These are phyloP conservation scores for Podarcis lilfordi DNA, from an alignment of 2,797 vertebrate species.

Conservation along the genomic window DNA sequence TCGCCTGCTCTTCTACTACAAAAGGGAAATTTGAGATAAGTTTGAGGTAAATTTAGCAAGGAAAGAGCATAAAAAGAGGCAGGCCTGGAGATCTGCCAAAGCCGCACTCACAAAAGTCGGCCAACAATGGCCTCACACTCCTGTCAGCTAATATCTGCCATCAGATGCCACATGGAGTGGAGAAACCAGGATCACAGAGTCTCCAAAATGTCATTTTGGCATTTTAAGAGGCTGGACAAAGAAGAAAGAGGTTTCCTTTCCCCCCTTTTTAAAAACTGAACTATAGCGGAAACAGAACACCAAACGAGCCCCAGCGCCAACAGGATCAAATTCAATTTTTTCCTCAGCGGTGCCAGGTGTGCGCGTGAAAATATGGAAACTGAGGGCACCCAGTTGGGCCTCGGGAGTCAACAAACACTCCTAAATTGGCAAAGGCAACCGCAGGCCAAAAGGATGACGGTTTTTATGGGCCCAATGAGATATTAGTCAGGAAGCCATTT, in stretches of 20 bases:
- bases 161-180: not conserved
- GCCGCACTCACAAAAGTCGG: not conserved
- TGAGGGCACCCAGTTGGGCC: not conserved
- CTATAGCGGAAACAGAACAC: not conserved
- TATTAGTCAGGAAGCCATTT: not conserved
- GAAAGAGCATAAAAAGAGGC: not conserved
- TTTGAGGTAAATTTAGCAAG: not conserved
- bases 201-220: not conserved
- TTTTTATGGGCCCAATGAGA: not conserved
- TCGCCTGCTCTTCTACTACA: not conserved
- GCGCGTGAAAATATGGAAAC: not conserved
- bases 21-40: too few species aligned
- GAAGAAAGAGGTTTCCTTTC: not conserved
- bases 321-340: not conserved
- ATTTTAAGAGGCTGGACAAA: not conserved
- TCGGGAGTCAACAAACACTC: not conserved
- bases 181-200: not conserved
- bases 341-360: not conserved
- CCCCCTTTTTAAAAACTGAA: too few species aligned
- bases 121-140: not conserved
- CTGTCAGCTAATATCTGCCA: not conserved
- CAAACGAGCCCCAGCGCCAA: not conserved
- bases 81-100: not conserved
- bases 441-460: not conserved
- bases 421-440: not conserved